Base-by-base conservation (phyloP, 2,888 invertebrate species). In the Aphidius colemani region DNA sequence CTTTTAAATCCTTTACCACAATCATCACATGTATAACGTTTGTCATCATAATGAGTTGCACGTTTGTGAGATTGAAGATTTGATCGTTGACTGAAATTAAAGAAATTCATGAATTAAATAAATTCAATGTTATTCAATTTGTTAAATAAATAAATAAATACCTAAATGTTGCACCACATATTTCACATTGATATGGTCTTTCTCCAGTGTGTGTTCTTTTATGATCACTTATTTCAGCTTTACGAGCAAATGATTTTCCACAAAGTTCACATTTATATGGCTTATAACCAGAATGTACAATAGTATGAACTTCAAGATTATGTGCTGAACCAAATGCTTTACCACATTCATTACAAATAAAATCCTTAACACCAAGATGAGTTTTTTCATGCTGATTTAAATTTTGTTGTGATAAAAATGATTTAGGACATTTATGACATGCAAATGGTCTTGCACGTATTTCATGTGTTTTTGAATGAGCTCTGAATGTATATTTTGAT, bases 151-250 rank as follows among this genome's bases (percentile, higher is more conserved):
- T 60, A 7, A 48, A 59, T 41, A 59, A 46, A 67, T 68, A 83
- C 83, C 83, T 83, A 83, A 94, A 94, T 0, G 89, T 88, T 0
- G 92, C 88, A 2, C 89, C 88, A 78, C 94, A 94, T 56, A 89
- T 84, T 70, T 92, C 91, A 75, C 94, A 94, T 69, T 88, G 86
- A 78, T 89, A 93, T 0, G 93, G 93, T 3, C 90, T 87, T 78
- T 92, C 93, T 0, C 93, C 92, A 0, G 94, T 94, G 69, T 94
- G 94, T 4, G 88, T 91, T 43, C 93, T 83, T 78, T 90, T 89
- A 71, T 94, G 94, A 79, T 93, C 92, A n/a, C 88, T 82, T 1
- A 94, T 89, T 77, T 93, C 93, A 0, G 91, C 90, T 53, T 90
- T 86, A 0, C 93, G 79, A 0, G 92, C 91, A 82, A 93, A 93